Conservation (phyloP, 2,113 vertebrate genomes). For the Astur gentilis region DNA sequence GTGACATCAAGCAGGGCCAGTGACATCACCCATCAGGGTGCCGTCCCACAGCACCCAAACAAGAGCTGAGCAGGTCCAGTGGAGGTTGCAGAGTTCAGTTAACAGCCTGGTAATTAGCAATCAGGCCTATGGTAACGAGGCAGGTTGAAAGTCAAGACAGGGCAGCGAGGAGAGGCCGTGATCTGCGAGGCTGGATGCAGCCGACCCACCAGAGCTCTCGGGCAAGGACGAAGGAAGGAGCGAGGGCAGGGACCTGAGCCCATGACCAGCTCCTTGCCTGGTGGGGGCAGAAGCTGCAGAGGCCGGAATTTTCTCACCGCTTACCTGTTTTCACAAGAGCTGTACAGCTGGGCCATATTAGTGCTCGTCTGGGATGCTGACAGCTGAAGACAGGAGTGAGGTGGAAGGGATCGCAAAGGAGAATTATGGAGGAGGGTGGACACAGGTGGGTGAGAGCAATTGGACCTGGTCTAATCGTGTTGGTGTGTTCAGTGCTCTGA, state of each 20-base stretch:
- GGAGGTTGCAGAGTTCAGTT: background rate
- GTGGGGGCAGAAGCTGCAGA: background rate
- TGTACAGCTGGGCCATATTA: background rate
- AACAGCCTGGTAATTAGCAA: background rate
- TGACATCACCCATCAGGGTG: background rate
- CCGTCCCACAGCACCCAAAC: background rate
- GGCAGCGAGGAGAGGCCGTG: background rate
- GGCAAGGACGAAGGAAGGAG: background rate
- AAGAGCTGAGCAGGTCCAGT: background rate
- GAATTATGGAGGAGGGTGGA: background rate
- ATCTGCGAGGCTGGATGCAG: background rate
- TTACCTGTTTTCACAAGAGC: background rate
- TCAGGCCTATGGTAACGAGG: background rate
- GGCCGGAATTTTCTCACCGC: background rate
- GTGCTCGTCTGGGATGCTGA: background rate
- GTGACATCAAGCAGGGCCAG: background rate
- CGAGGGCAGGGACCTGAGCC: background rate
- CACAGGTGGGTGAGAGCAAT: background rate
- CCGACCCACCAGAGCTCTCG: background rate
- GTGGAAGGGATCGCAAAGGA: background rate
- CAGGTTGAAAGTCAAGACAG: background rate
- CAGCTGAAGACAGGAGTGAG: background rate
- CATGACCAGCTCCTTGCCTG: background rate
- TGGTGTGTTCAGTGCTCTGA: background rate
- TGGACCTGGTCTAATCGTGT: background rate